Evolutionary conservation across 1,140 invertebrate species (phyloP), one percentile per base, ranked within the genome.

Genomic region (Aphidius gifuensis): DNA sequence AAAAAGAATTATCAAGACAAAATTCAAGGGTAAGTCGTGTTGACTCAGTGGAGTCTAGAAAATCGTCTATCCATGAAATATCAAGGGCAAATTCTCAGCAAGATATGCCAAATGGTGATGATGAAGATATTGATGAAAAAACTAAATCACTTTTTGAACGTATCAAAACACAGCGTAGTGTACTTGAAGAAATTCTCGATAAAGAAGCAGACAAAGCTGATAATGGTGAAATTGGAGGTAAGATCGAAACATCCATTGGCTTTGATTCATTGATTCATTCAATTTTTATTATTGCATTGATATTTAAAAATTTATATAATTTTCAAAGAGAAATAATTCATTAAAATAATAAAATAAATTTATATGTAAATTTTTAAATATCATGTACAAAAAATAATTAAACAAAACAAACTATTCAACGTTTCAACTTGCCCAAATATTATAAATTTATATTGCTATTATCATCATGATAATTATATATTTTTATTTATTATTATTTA

Each of bases 151-250:
- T 90, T 50, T 80, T 90, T 23, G 83, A 81, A 71, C 82, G 86
- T 65, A 85, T 87, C 66, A 84, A 87, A 74, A 84, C 83, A 69
- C 87, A 90, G 73, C 83, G 87, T 72, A 87, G 84, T 73, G 84
- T 87, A 68, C 80, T 90, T 66, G 86, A 86, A 64, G 87, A 90
- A 74, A 88, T 90, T 66, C 76, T 88, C 61, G 85, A 84, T 73
- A 83, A 85, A 70, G 84, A 87, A 80, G 83, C 79, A 44, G 80
- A 82, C 73, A 81, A 78, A 74, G 80, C 42, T 43, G 56, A 63
- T 9, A 63, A 47, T 46, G 61, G 60, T 42, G 60, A 82, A 78
- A 74, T 69, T 69, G 64, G 75, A 79, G 80, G 78, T 81, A 73
- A 80, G 74, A 73, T 47, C 11, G 3, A 55, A 38, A 21, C 40